These are phyloP conservation scores for Tetranychus truncatus DNA, from an alignment of 2,888 invertebrate species.

Conservation along the genomic window DNA sequence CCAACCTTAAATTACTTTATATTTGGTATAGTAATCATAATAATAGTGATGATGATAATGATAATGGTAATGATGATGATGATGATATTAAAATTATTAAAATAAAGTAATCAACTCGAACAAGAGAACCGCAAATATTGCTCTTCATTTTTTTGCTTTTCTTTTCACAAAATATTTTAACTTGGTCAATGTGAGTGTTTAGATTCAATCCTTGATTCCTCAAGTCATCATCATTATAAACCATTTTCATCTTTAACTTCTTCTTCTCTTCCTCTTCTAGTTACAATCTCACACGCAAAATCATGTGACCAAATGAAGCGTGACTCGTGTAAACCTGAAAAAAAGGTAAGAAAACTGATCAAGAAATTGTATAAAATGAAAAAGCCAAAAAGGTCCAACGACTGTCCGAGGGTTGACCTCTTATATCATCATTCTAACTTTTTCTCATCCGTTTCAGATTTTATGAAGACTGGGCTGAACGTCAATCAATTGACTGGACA, in stretches of 20 bases:
- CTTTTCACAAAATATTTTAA: too few species aligned
- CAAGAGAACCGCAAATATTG: too few species aligned
- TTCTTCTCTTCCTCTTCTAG: neutral
- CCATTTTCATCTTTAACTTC: neutral
- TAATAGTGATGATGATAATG: neutral
- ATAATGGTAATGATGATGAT: neutral
- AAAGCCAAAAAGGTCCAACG: neutral
- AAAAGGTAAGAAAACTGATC: too few species aligned
- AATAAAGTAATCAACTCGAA: too few species aligned
- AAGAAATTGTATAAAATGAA: neutral
- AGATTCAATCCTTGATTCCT: too few species aligned
- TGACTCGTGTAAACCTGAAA: neutral
- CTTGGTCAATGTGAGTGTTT: too few species aligned
- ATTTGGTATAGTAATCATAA: neutral
- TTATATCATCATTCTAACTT: neutral
- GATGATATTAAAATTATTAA: too few species aligned
- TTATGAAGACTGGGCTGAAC: neutral
- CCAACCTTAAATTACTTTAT: neutral
- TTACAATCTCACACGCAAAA: constrained; percentile 1
- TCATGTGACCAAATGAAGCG: neutral
- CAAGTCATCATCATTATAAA: neutral
- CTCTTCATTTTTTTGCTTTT: too few species aligned
- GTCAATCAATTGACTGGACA: neutral
- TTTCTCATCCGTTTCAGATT: neutral
- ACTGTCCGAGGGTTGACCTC: neutral